Percentiles rank a stretch among this genome's conserved stretches.
Evolutionary conservation across 2,888 invertebrate genomes (phyloP).

Genomic region (Polydrusus cervinus): DNA sequence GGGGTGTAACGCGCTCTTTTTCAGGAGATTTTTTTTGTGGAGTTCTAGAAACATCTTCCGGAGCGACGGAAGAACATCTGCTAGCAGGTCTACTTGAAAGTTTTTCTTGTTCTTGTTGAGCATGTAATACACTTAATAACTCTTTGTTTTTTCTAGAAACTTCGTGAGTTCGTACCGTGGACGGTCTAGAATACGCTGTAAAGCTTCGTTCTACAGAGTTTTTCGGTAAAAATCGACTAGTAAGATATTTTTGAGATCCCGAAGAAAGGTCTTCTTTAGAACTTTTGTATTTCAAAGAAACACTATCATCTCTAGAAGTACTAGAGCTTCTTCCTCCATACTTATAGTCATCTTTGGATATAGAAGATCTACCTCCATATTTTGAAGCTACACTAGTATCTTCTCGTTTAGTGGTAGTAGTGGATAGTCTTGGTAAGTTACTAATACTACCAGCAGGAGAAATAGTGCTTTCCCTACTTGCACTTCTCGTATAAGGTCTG

Average conservation of each 20-base stretch:
- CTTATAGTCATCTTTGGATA: slow-evolving; percentile 55
- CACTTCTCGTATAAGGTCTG: slow-evolving; percentile 66
- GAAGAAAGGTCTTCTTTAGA: slow-evolving; percentile 67
- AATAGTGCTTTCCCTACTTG: slow-evolving; percentile 67
- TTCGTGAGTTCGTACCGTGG: slow-evolving; percentile 66
- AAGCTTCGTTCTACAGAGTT: slow-evolving; percentile 70
- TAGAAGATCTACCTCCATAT: slow-evolving; percentile 58
- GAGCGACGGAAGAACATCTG: slow-evolving; percentile 65
- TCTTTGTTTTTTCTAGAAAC: slow-evolving; percentile 69
- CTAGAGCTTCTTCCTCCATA: slow-evolving; percentile 53
- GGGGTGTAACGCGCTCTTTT: slow-evolving; percentile 57
- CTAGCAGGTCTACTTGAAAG: slow-evolving; percentile 64
- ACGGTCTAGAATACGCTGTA: slow-evolving; percentile 68
- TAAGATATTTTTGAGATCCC: slow-evolving; percentile 68
- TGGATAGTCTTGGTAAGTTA: slow-evolving; percentile 62
- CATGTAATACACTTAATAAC: slow-evolving; percentile 66
- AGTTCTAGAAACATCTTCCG: slow-evolving; percentile 59
- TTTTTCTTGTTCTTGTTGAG: slow-evolving; percentile 65
- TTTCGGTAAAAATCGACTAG: slow-evolving; percentile 69
- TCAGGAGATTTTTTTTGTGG: slow-evolving; percentile 48
- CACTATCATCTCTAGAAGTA: slow-evolving; percentile 57
- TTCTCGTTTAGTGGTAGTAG: slow-evolving; percentile 55
- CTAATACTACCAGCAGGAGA: slow-evolving; percentile 62
- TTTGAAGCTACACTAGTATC: slow-evolving; percentile 60
- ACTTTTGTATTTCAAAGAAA: slow-evolving; percentile 56